Percentiles rank a stretch among this genome's conserved stretches.
Evolutionary conservation across 2,797 vertebrate genomes (phyloP).

Genomic region (Threskiornis aethiopicus): DNA sequence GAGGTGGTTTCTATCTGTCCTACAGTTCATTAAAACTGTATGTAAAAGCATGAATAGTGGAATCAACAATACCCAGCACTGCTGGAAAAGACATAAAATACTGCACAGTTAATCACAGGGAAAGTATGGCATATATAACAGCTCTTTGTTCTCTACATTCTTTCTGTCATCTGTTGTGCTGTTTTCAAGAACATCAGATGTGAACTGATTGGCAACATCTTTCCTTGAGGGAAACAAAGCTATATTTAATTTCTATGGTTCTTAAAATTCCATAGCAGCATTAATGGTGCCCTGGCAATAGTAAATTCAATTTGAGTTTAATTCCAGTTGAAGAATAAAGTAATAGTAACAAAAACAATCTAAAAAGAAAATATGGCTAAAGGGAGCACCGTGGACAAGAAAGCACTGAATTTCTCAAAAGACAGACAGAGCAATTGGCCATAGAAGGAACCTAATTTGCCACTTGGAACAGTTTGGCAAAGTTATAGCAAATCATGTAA

Average conservation of each 20-base stretch:
- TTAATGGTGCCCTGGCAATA: not conserved
- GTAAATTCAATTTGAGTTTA: not conserved
- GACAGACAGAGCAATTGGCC: not conserved
- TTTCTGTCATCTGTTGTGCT: slow-evolving; percentile 19
- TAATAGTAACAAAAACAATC: not conserved
- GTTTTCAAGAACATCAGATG: slow-evolving; percentile 20
- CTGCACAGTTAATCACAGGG: not conserved
- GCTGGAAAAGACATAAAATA: slow-evolving; percentile 41
- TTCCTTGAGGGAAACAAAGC: not conserved
- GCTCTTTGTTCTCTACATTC: slow-evolving; percentile 24
- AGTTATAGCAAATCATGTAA: not conserved
- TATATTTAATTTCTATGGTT: not conserved
- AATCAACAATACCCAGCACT: slow-evolving; percentile 9
- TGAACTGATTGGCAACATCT: slow-evolving; percentile 31
- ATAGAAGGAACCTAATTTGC: not conserved
- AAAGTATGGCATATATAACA: slow-evolving; percentile 30
- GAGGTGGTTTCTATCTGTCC: not conserved
- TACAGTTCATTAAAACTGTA: slow-evolving; percentile 38
- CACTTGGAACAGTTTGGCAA: not conserved
- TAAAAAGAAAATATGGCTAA: not conserved
- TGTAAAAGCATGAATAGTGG: not conserved
- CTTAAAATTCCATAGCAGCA: not conserved
- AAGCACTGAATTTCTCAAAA: not conserved
- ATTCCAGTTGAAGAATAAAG: not conserved
- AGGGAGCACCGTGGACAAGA: not conserved